Base-by-base conservation (phyloP, 2,888 invertebrate species). In the Athalia circularis region DNA sequence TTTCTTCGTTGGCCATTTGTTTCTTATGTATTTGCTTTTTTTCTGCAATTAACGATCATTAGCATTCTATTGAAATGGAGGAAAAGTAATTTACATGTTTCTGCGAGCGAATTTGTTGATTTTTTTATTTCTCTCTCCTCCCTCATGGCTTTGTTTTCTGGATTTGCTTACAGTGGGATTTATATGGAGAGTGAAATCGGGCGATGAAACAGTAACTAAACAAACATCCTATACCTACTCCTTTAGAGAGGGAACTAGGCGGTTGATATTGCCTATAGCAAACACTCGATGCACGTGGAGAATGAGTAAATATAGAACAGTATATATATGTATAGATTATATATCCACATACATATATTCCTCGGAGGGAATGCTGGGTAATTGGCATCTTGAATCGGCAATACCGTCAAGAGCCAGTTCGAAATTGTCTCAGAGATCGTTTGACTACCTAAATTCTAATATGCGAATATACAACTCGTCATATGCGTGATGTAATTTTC, bases 331-430 rank as follows among this genome's bases (percentile, higher is more conserved):
- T 29, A 29, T 29, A 29, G 29, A 29, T 29, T 29, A 29, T 29
- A 29, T 29, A 29, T 29, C 29, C 2, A 29, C 29, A 29, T 29
- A 29, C 29, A 29, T 29, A 29, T 29, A 29, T 29, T 72, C 72
- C 72, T 47, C 59, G 15, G 59, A 47, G 72, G 72, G n/a, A 45
- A 29, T 29, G 29, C 29, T 29, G 57, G 72, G 47, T 72, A 72
- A 72, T 72, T 72, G 72, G 57, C 59, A 72, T 45, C 59, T 57
- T 48, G 72, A 72, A 72, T 72, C 59, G 72, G 59, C 72, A 72
- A 57, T 72, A 72, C 59, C 43, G 72, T 72, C 57, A 48, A 72
- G 72, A 47, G 59, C 45, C 59, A 59, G 59, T 72, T 72, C 3
- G 59, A 72, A 59, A 72, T 72, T 72, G 59, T 72, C 59, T 8